phyloP scores from a whole-genome alignment of 2,888 invertebrate genomes.

The Cephonodes hylas region DNA sequence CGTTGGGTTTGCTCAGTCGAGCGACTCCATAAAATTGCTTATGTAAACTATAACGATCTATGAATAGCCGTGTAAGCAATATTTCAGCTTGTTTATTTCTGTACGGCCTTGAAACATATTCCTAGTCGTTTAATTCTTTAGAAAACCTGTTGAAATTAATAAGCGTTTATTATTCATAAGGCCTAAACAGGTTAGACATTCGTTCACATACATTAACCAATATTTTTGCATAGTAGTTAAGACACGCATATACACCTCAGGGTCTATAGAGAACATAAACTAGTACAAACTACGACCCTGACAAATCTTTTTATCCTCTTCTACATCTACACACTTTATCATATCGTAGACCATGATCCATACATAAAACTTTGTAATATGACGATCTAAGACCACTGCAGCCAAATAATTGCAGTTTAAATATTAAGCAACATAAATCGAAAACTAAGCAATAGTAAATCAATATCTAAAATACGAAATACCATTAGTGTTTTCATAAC shows the following conservation, averaged over 20 bases:
- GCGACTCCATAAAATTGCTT: not conserved
- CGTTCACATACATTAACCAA: too few relatives aligned
- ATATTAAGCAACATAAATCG: not conserved
- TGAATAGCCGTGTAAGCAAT: not conserved
- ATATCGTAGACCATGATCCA: too few relatives aligned
- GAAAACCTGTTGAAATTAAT: not conserved
- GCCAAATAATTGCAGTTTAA: not conserved
- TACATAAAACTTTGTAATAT: too few relatives aligned
- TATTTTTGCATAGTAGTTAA: too few relatives aligned
- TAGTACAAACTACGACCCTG: too few relatives aligned
- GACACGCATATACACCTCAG: too few relatives aligned
- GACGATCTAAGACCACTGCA: too few relatives aligned
- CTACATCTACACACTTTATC: too few relatives aligned
- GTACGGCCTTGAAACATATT: not conserved
- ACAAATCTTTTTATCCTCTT: too few relatives aligned
- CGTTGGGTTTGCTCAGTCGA: not conserved
- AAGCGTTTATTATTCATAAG: not conserved
- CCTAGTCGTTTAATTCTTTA: not conserved
- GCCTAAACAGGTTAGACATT: too few relatives aligned
- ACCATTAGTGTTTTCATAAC: not conserved
- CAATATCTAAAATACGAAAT: not conserved
- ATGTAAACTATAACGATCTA: not conserved
- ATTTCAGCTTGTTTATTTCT: not conserved
- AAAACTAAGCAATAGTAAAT: not conserved
- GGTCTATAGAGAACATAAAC: too few relatives aligned